Base-by-base conservation (phyloP, 2,113 vertebrate species). In the Phycodurus eques region DNA sequence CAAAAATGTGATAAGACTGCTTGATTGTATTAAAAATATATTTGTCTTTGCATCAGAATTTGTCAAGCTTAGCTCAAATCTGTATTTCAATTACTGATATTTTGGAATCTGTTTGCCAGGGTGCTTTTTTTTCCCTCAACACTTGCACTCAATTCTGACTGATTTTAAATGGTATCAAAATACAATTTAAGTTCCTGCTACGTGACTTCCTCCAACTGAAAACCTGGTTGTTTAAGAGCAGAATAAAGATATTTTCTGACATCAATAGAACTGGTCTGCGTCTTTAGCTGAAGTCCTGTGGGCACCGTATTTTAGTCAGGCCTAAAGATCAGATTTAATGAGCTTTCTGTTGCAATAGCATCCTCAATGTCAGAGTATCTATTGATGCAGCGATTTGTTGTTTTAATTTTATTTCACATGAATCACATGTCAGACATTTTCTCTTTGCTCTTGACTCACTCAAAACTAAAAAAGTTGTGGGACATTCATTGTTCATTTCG, bases 171-270 rank as follows among this genome's bases (percentile, higher is more conserved):
- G 75, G 83, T 68, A 73, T 62, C 76, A 68, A 80, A 80, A 22
- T 73, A 53, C 69, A 61, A 19, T n/a, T 66, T 78, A 47, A 72
- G 65, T 72, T 64, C 62, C 87, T 86, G 86, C 53, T 80, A 81
- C 65, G 71, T 76, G 49, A 75, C 35, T 65, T 59, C 56, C 42
- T 64, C 65, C 51, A 49, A 72, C 64, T 85, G 57, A 82, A 77
- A 72, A 83, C 68, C 80, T 82, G 82, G 82, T 78, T 47, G 79
- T 84, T 78, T 60, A 72, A 64, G 76, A 86, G 75, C 81, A 73
- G 51, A 91, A 90, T 90, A 88, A 89, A 88, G 73, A 76, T 74
- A 85, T 90, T 89, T 89, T 87, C 79, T 80, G 74, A 88, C 49
- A 73, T 83, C 73, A 70, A 59, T 67, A 27, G 66, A 65, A 53